Base-by-base conservation (phyloP, 2,888 invertebrate species). In the Rotaria sp. region DNA sequence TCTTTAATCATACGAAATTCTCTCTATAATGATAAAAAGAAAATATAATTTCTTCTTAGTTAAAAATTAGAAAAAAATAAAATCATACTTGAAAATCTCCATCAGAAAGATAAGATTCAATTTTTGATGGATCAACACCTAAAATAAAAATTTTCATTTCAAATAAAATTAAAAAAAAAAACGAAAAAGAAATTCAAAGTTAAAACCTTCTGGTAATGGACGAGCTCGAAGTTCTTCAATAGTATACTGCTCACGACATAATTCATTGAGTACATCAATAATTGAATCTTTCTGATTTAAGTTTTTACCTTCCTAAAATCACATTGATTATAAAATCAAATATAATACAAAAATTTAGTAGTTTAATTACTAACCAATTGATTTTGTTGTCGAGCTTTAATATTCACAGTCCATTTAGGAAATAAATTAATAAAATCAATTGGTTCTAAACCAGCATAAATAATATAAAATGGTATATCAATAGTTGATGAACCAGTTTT, bases 391-490 rank as follows among this genome's bases (percentile, higher is more conserved):
- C 94, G 94, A 45, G 95, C 94, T 88, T 95, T 94, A 86, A 94
- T 94, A 87, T 94, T 93, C 87, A 94, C 93, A 45, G 91, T 92
- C 97, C 97, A 97, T 88, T 93, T 93, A 87, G 96, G 95, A 91
- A 97, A 97, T 59, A 96, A 93, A 89, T 94, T 94, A 85, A 93
- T 94, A 92, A 97, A 97, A 88, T 93, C 92, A 80, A 94, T 91
- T 0, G 96, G 96, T 91, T 97, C 97, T 24, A 96, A 93, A 0
- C 97, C 97, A 74, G 96, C 96, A 93, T 95, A 95, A 26, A 96
- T 95, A 67, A 84, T 30, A 3, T 7, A 48, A 26, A 45, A 45
- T 8, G 52, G 59, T n/a, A 45, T 21, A 26, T 80, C 45, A 26
- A 57, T 4, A 11, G 24, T 67, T 18, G n/a, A 15, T 52, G n/a